Percentiles rank a stretch among this genome's conserved stretches.
Evolutionary conservation across 2,113 vertebrate species (phyloP).

Genomic region (Callocephalon fimbriatum): DNA sequence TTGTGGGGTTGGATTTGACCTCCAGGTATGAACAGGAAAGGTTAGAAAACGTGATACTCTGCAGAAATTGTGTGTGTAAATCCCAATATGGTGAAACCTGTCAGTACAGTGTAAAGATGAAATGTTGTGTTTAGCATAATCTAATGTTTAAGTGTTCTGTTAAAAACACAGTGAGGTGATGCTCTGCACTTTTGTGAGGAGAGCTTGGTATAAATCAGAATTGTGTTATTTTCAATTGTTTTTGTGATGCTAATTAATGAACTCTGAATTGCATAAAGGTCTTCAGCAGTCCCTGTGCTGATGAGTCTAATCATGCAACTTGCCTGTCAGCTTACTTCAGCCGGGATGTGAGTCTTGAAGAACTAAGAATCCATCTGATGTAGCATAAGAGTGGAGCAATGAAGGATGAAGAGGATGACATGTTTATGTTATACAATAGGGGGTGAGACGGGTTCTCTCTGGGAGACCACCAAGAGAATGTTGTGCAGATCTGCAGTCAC

Average conservation of each 20-base stretch:
- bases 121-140: not conserved
- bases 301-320: not conserved
- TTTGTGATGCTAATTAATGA: not conserved
- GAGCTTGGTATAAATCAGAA: not conserved
- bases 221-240: not conserved
- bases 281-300: not conserved
- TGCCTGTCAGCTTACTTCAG: not conserved
- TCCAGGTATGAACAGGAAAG: slow-evolving; percentile 76
- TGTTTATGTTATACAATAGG: not conserved
- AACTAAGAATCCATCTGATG: not conserved
- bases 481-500: not conserved
- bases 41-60: not conserved
- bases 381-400: not conserved
- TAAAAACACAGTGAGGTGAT: not conserved
- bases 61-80: not conserved
- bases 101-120: not conserved
- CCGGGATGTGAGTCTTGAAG: not conserved
- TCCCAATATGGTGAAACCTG: not conserved
- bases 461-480: fast-evolving
- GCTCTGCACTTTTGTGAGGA: not conserved
- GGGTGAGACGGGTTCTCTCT: not conserved
- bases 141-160: not conserved
- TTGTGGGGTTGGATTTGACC: slow-evolving; percentile 84
- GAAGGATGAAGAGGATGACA: not conserved
- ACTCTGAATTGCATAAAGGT: not conserved